A percentile compares a stretch with the other conserved stretches of the same genome.
Conservation (phyloP, 2,888 invertebrate genomes). For the Chrysomela aeneicollis region DNA sequence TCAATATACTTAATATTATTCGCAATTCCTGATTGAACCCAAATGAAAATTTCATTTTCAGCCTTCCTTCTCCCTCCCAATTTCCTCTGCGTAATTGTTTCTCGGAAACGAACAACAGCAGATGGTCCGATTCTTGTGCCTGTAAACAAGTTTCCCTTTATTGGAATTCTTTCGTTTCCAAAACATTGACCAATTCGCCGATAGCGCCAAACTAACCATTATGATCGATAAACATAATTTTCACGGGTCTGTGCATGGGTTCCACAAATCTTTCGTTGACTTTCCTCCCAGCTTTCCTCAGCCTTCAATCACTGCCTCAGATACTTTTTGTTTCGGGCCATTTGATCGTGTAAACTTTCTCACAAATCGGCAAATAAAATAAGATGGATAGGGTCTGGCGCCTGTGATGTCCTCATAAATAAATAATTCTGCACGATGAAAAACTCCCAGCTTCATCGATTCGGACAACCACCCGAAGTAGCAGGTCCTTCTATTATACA, state of each 20-base stretch:
- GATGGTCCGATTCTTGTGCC: constrained; percentile 49
- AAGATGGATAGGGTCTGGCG: constrained; percentile 29
- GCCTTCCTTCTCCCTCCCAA: background rate
- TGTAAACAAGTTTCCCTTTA: constrained; percentile 56
- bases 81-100: constrained; percentile 48
- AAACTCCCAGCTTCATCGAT: background rate
- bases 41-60: background rate
- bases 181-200: constrained; percentile 58
- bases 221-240: constrained; percentile 57
- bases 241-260: constrained; percentile 34
- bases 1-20: too few species aligned
- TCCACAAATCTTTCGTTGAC: constrained; percentile 33
- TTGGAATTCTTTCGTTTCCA: constrained; percentile 59
- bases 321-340: constrained; percentile 34
- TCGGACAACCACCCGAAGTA: background rate
- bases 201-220: constrained; percentile 59
- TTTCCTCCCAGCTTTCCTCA: constrained; percentile 33
- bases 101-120: constrained; percentile 50
- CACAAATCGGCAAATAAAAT: constrained; percentile 21
- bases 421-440: background rate
- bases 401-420: background rate
- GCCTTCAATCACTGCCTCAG: constrained; percentile 21
- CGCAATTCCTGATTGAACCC: too few species aligned
- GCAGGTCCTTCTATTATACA: too few species aligned
- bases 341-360: constrained; percentile 31